A percentile compares a stretch with the other conserved stretches of the same genome.
Evolutionary conservation across 2,888 invertebrate genomes (phyloP).

Genomic region (Lacanobia oleracea): DNA sequence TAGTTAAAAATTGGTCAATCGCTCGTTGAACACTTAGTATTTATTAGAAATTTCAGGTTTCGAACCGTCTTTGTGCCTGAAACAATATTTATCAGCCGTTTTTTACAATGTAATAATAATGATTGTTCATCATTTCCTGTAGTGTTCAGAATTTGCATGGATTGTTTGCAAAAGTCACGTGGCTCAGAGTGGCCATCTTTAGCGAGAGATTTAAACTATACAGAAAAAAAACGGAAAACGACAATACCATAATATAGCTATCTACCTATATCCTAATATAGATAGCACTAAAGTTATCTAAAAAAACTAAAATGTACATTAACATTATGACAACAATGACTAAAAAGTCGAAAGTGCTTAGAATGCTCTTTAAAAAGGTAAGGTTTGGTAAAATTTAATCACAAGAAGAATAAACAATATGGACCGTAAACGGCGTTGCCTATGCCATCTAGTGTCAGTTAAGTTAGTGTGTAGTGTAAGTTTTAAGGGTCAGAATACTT

Average conservation of each 20-base stretch:
- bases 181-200: not conserved
- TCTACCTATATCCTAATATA: not conserved
- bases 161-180: not conserved
- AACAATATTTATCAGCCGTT: conserved; percentile 4
- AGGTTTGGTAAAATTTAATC: not conserved
- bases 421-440: no score
- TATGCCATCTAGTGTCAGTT: no score
- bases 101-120: not conserved
- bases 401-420: conserved; percentile 4
- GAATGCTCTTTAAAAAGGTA: conserved; percentile 1
- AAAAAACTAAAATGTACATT: conserved; percentile 8
- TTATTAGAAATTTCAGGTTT: conserved; percentile 26
- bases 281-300: conserved; percentile 6
- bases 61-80: conserved; percentile 15
- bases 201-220: conserved; percentile 20
- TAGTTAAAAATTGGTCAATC: conserved; percentile 60
- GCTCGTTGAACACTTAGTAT: conserved; percentile 49
- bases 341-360: conserved; percentile 28
- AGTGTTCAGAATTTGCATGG: not conserved
- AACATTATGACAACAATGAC: conserved; percentile 26
- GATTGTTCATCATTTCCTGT: conserved; percentile 2
- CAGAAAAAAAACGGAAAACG: conserved; percentile 18
- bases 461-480: no score
- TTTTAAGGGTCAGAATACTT: no score
- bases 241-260: conserved; percentile 5